Conservation (phyloP, 2,797 vertebrate genomes). For the Phalanger gymnotis region DNA sequence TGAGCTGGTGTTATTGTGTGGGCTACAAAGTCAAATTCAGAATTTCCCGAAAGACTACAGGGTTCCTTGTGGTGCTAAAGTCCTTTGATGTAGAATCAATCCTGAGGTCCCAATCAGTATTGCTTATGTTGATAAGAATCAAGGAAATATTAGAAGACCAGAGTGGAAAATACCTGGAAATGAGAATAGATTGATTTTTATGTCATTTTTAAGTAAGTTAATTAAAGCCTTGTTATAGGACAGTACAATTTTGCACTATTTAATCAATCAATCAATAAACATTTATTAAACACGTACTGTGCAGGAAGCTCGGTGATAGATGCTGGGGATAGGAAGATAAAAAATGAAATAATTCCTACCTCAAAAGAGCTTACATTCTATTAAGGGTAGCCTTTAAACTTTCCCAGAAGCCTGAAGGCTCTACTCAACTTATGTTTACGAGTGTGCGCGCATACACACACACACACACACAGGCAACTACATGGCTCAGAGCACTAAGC, state of each 20-base stretch:
- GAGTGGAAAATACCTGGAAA: background rate
- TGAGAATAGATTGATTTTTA: slow-evolving; percentile 22
- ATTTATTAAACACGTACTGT: background rate
- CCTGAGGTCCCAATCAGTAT: background rate
- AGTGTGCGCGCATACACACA: too few relatives aligned
- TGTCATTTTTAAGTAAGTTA: background rate
- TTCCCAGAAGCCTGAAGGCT: slow-evolving; percentile 32
- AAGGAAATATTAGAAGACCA: background rate
- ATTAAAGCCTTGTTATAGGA: slow-evolving; percentile 33
- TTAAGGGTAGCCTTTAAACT: slow-evolving; percentile 27
- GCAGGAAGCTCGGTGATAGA: background rate
- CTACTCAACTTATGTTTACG: slow-evolving; percentile 34
- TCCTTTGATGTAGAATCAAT: background rate
- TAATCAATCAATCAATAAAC: background rate
- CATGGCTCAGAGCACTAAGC: background rate
- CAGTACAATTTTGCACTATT: background rate
- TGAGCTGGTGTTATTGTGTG: slow-evolving; percentile 16
- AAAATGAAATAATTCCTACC: background rate
- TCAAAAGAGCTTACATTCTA: background rate
- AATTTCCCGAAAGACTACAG: slow-evolving; percentile 23
- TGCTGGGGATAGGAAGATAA: background rate
- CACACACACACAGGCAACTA: background rate
- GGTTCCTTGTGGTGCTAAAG: background rate
- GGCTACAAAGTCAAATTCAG: slow-evolving; percentile 36
- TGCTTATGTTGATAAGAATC: background rate